Evolutionary conservation across 1,140 invertebrate genomes (phyloP).

Genomic region (Rhopalosiphum maidis): DNA sequence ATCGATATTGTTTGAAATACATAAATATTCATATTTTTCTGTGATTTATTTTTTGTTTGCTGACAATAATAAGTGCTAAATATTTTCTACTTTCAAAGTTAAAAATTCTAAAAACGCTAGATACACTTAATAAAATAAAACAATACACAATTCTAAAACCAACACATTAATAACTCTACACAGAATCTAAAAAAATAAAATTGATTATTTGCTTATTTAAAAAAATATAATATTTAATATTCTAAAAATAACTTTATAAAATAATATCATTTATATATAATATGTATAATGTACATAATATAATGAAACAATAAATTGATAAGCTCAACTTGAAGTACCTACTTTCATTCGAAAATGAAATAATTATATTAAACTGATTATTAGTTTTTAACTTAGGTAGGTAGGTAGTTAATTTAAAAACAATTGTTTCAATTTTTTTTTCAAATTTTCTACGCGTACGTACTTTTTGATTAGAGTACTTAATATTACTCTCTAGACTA

Average conservation of each 20-base stretch:
- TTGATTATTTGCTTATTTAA: background rate
- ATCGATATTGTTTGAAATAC: no score
- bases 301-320: background rate
- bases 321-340: background rate
- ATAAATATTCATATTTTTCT: no score
- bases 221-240: background rate
- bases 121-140: no score
- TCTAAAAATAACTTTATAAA: background rate
- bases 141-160: no score
- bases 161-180: no score
- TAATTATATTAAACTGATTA: background rate
- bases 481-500: background rate
- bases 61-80: no score
- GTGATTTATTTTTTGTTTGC: no score
- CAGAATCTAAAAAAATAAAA: no score
- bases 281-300: background rate
- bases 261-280: no score
- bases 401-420: background rate
- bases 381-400: background rate
- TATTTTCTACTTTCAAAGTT: no score
- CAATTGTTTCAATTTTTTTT: background rate
- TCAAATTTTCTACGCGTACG: background rate
- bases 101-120: no score
- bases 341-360: background rate
- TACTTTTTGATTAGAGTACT: background rate